Evolutionary conservation across 2,888 invertebrate species (phyloP), one percentile per base, ranked within the genome.

Genomic region (Drosophila pegasa): DNA sequence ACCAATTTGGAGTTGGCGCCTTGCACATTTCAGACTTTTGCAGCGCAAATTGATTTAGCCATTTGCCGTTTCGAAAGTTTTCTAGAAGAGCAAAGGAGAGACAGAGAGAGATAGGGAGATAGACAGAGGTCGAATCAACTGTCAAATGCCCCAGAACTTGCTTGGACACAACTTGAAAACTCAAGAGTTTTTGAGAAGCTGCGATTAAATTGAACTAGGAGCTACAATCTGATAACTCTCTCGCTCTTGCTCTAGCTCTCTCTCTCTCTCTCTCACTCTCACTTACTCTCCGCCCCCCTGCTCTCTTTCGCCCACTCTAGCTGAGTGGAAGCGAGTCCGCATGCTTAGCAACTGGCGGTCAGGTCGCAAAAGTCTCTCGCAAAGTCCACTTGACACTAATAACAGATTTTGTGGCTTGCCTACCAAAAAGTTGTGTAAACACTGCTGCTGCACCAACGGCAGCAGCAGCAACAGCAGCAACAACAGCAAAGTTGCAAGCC

Each of bases 361-460:
- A 66, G 86, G 76, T 76, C 73, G 77, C 73, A 72, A 86, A 79
- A 82, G 81, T 87, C 75, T 71, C 78, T 75, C 63, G 43, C 75
- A 45, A 82, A 82, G 87, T 78, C 87, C 82, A 87, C 87, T 82
- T 87, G 82, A 82, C 84, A 82, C 87, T 82, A 82, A 82, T 87
- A 82, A 82, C 82, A 83, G 87, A 82, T 82, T 82, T 82, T 87
- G 84, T 80, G 82, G 87, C 50, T 67, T 80, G 78, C 85, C 78
- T 62, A 62, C 75, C 59, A 31, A 76, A 81, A 82, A 82, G 84
- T 82, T 82, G 75, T 83, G 78, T 87, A 84, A 82, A 84, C 75
- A 80, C 69, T 66, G 71, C 73, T 61, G 35, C 67, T 75, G 50
- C 63, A 41, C 14, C 55, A 3, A 8, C 22, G 14, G 4, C 58